Base-by-base conservation (phyloP, 2,888 invertebrate genomes). In the Cataglyphis albicans region DNA sequence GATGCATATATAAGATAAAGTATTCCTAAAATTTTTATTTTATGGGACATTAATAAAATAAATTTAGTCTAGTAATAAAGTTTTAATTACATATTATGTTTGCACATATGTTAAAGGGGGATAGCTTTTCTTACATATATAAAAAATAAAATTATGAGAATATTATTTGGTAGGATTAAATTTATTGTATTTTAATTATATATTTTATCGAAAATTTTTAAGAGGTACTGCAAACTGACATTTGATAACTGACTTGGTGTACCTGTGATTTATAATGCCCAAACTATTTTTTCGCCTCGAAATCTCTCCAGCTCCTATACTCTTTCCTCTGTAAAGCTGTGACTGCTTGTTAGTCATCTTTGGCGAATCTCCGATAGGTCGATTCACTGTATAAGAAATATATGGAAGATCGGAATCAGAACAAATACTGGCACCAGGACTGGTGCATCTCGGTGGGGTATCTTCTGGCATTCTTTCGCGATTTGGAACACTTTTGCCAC, bases 361-460 rank as follows among this genome's bases (percentile, higher is more conserved):
- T 0, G 98, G 98, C 0, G 98, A 98, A 95, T 98, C 98, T 91
- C 98, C 98, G 75, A 98, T 98, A 12, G 98, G 98, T 81, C 98
- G 95, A 93, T 98, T 98, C 0, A 97, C 97, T 0, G 98, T 98
- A 90, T 98, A 98, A 0, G 98, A 98, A 91, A 98, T 98, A 94
- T 98, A 98, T 0, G 98, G 98, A 76, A 98, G 95, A 93, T 98
- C 98, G 0, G 98, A 97, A 93, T 98, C 98, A 0, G 98, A 98
- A 93, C 98, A 98, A 12, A 98, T 97, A 91, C 98, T 98, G 0
- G 98, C 97, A 0, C 98, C 98, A 0, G 98, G 98, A 0, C 98
- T 98, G 6, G 97, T 97, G 87, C 97, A 97, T 4, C 97, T 96
- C 2, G 97, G 97, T 0, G 97, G 96, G 0, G 94, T 94, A 64